Percentiles rank a stretch among this genome's conserved stretches.
Conservation (phyloP, 2,113 vertebrate species). For the Cephalopterus ornatus region DNA sequence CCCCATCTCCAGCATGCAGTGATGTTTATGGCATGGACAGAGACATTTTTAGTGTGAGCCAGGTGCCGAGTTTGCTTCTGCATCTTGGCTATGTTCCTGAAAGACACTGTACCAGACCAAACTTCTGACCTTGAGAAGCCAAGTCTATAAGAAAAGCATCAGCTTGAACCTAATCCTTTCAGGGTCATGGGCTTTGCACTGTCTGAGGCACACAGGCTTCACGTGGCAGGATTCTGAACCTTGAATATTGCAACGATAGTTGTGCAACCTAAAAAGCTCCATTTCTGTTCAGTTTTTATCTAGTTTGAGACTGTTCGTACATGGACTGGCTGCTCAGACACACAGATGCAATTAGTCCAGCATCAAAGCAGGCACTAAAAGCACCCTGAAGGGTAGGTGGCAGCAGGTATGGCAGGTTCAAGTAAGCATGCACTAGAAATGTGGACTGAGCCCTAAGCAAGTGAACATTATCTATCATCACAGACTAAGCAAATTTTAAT, state of each 20-base stretch:
- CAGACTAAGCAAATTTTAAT: background rate
- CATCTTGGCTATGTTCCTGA: background rate
- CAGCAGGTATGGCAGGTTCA: background rate
- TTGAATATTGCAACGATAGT: background rate
- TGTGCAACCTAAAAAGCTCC: background rate
- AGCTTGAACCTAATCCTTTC: background rate
- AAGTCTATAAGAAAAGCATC: background rate
- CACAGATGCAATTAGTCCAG: background rate
- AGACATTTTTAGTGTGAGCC: background rate
- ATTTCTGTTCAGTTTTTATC: background rate
- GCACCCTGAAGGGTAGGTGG: background rate
- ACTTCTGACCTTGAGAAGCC: background rate
- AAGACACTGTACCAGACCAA: background rate
- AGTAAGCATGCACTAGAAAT: background rate
- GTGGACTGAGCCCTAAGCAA: background rate
- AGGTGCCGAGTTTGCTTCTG: background rate
- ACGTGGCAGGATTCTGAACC: background rate
- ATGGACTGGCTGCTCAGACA: background rate
- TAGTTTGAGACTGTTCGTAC: background rate
- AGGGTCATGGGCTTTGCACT: background rate
- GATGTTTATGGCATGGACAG: conserved; percentile 23
- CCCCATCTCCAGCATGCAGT: background rate
- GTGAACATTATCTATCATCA: background rate
- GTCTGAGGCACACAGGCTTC: background rate
- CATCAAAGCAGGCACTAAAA: background rate